Conservation (phyloP, 2,888 invertebrate species). For the Liopterus haemorrhoidalis region DNA sequence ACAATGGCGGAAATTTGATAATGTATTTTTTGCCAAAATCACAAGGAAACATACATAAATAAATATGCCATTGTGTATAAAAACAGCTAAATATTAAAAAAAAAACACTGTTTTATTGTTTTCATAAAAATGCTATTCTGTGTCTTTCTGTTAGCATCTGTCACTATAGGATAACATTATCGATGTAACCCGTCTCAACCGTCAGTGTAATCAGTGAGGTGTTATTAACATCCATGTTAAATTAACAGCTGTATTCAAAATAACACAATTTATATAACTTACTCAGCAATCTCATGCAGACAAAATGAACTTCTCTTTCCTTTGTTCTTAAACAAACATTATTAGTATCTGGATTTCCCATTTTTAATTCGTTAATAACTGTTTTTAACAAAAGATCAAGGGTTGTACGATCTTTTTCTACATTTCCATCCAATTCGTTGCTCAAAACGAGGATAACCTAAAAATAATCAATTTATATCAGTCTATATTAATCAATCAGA, state of each 20-base stretch:
- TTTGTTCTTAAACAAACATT: conserved; percentile 61
- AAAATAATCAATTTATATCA: conserved; percentile 21
- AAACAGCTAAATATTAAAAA: no score
- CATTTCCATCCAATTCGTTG: conserved; percentile 79
- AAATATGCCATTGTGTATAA: no score
- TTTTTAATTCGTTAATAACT: conserved; percentile 66
- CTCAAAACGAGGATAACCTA: conserved; percentile 83
- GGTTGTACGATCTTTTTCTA: conserved; percentile 71
- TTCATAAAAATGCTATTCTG: neutral
- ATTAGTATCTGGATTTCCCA: conserved; percentile 53
- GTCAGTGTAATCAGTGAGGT: no score
- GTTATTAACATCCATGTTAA: no score
- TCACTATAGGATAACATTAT: no score
- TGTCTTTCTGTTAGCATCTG: no score
- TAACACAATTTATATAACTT: conserved; percentile 44
- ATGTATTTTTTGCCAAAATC: no score
- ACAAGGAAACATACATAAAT: no score
- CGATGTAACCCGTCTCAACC: no score
- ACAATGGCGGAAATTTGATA: no score
- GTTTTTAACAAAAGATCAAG: conserved; percentile 69
- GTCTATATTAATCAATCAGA: conserved; percentile 12
- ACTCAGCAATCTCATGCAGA: conserved; percentile 82
- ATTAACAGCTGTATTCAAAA: no score
- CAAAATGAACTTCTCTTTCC: conserved; percentile 77
- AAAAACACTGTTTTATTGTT: neutral